phyloP scores from a whole-genome alignment of 2,888 invertebrate genomes.

The Geophilus truncorum region DNA sequence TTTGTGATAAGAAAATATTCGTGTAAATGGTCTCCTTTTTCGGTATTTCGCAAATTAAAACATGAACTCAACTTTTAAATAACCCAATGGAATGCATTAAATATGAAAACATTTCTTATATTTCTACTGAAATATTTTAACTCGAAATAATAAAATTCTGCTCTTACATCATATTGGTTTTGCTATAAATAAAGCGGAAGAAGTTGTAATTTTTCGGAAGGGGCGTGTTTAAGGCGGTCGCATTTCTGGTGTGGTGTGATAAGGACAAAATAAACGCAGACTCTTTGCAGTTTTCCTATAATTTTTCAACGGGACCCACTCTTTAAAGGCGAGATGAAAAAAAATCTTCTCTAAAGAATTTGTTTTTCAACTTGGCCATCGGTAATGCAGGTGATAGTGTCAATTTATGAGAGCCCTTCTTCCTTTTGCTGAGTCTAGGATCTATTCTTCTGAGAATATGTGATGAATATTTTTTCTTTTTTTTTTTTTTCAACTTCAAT shows the following conservation, averaged over 20 bases:
- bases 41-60: too few relatives aligned
- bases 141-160: not conserved
- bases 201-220: not conserved
- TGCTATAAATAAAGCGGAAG: not conserved
- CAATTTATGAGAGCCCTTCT: conserved; percentile 3
- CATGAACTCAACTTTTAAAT: too few relatives aligned
- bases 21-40: not conserved
- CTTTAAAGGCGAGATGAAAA: not conserved
- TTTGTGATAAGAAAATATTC: not conserved
- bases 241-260: not conserved
- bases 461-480: conserved; percentile 2
- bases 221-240: not conserved
- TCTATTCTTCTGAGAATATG: not conserved
- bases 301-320: not conserved
- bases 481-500: not conserved
- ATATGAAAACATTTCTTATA: too few relatives aligned
- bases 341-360: not conserved
- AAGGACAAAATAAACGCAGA: conserved; percentile 2
- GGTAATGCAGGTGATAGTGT: conserved; percentile 11
- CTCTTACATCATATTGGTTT: not conserved
- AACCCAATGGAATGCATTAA: too few relatives aligned
- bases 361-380: conserved; percentile 11
- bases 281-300: not conserved
- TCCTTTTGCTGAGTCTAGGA: not conserved
- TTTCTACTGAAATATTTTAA: too few relatives aligned